These are phyloP conservation scores for Mesoligia furuncula DNA, from an alignment of 2,888 invertebrate species.

Conservation along the genomic window DNA sequence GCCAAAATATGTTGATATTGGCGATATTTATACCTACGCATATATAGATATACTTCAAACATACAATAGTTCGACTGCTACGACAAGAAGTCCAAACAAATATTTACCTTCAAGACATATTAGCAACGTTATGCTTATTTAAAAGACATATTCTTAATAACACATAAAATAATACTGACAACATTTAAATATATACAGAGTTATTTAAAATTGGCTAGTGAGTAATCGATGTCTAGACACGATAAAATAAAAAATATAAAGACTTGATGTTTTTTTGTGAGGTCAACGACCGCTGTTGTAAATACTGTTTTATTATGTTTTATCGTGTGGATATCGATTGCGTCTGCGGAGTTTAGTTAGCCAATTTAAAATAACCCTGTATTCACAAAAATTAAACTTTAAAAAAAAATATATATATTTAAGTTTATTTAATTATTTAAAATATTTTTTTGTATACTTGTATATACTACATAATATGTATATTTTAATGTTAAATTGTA, in stretches of 20 bases:
- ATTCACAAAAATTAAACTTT: background rate
- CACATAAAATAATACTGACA: background rate
- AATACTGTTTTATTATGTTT: no score
- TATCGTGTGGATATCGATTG: background rate
- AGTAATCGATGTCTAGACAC: no score
- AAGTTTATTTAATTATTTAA: no score
- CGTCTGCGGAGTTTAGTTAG: background rate
- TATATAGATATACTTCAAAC: slow-evolving; percentile 1
- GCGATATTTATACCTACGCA: no score
- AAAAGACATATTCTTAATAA: background rate
- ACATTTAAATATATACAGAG: background rate
- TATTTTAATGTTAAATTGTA: no score
- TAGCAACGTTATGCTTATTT: background rate
- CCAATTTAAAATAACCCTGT: background rate
- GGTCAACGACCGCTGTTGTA: no score
- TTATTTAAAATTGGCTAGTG: background rate
- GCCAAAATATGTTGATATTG: background rate
- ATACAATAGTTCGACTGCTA: background rate
- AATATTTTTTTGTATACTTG: no score
- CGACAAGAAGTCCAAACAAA: slow-evolving; percentile 10
- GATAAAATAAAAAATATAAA: no score
- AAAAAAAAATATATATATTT: no score
- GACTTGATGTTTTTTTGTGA: no score
- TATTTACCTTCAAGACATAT: background rate
- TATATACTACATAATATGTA: no score